phyloP scores from a whole-genome alignment of 2,797 vertebrate species.

The Carapus acus region DNA sequence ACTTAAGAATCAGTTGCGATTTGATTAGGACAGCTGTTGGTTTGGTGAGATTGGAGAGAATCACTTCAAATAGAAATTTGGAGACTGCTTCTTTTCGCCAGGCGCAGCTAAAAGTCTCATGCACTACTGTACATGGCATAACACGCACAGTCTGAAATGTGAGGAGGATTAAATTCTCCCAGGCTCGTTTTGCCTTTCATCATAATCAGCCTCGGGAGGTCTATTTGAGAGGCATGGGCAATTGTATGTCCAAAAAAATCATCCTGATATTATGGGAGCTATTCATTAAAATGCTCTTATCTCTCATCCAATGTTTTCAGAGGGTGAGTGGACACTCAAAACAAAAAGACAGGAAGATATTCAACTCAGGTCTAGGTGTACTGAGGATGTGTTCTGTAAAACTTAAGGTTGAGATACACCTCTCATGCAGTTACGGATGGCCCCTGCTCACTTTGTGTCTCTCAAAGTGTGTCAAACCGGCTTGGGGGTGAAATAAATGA shows the following conservation, averaged over 20 bases:
- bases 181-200: slow-evolving; percentile 51
- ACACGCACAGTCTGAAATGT: slow-evolving; percentile 30
- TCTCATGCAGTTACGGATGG: slow-evolving; percentile 46
- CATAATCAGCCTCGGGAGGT: slow-evolving; percentile 47
- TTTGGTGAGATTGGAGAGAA: neutral
- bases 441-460: slow-evolving; percentile 29
- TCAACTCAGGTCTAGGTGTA: slow-evolving; percentile 24
- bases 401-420: slow-evolving; percentile 19
- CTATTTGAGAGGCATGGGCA: slow-evolving; percentile 39
- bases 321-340: slow-evolving; percentile 31
- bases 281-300: slow-evolving; percentile 44
- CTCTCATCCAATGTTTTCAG: slow-evolving; percentile 29
- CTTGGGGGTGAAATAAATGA: slow-evolving; percentile 32
- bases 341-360: slow-evolving; percentile 33
- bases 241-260: slow-evolving; percentile 60
- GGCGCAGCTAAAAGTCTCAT: slow-evolving; percentile 35
- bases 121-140: slow-evolving; percentile 19
- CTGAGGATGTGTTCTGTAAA: slow-evolving; percentile 41
- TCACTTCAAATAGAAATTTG: no score
- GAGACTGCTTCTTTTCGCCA: no score
- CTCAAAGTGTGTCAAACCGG: slow-evolving; percentile 11
- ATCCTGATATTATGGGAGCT: slow-evolving; percentile 60
- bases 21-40: neutral
- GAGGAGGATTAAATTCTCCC: slow-evolving; percentile 38
- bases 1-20: slow-evolving; percentile 9